Conservation (phyloP, 2,113 vertebrate species). For the Podocnemis expansa region DNA sequence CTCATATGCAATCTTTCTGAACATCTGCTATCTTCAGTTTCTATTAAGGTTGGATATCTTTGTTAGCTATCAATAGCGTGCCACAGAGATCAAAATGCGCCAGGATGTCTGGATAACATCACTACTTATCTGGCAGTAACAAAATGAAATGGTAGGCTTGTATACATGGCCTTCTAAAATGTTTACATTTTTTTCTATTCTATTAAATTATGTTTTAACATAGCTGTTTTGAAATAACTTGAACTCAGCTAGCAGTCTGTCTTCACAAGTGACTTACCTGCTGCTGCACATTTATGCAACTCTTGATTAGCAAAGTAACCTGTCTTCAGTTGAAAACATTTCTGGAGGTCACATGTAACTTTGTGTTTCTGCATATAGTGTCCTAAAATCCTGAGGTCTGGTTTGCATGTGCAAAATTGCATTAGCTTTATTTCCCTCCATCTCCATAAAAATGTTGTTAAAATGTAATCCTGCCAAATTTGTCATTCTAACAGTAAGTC, state of each 20-base stretch:
- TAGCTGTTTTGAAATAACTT: not conserved
- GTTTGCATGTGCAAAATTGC: not conserved
- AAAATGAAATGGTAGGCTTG: not conserved
- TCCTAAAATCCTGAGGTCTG: not conserved
- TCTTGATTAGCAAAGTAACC: not conserved
- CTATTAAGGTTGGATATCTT: rapidly evolving
- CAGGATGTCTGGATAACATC: not conserved
- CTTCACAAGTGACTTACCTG: not conserved
- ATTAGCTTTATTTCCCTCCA: not conserved
- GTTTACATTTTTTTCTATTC: not conserved
- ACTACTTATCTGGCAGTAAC: not conserved
- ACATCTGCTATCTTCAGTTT: not conserved
- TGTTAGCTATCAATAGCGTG: not conserved
- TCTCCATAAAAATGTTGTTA: not conserved
- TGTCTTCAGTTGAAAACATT: not conserved
- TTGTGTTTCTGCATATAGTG: not conserved
- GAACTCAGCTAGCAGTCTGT: not conserved
- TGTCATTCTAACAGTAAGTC: not conserved
- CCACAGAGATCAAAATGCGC: not conserved
- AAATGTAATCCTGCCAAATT: not conserved
- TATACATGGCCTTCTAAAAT: not conserved
- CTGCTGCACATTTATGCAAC: not conserved
- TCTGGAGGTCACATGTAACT: not conserved
- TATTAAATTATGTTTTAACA: not conserved
- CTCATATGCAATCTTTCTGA: rapidly evolving